Evolutionary conservation across 2,888 invertebrate genomes (phyloP).

Genomic region (Drosophila flavopinicola): DNA sequence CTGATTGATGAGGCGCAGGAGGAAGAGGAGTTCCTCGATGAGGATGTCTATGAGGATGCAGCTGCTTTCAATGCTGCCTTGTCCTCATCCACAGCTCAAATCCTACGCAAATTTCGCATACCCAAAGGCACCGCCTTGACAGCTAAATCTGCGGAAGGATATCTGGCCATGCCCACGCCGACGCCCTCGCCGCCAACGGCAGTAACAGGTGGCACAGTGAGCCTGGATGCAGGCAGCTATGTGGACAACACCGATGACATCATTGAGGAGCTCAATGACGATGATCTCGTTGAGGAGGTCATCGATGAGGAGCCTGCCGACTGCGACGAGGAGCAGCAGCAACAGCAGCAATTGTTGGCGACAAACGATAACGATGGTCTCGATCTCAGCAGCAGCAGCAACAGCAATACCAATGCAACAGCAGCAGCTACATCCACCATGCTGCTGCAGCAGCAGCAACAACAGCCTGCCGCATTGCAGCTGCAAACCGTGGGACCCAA

Average conservation of each 20-base stretch:
- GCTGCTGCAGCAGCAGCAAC: slow-evolving; percentile 37
- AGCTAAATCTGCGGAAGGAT: slow-evolving; percentile 66
- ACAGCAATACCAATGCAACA: slow-evolving; percentile 21
- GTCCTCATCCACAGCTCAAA: slow-evolving; percentile 80
- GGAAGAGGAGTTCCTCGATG: slow-evolving; percentile 54
- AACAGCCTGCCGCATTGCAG: slow-evolving; percentile 63
- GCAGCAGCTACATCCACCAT: slow-evolving; percentile 34
- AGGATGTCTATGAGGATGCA: slow-evolving; percentile 66
- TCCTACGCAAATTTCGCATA: slow-evolving; percentile 82
- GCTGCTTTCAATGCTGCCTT: slow-evolving; percentile 36
- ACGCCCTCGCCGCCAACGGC: slow-evolving; percentile 66
- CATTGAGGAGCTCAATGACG: slow-evolving; percentile 71
- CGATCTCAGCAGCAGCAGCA: slow-evolving; percentile 45
- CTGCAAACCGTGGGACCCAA: slow-evolving; percentile 81
- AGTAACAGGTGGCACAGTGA: slow-evolving; percentile 22
- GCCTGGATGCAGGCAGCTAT: slow-evolving; percentile 42
- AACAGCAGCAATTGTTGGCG: slow-evolving; percentile 31
- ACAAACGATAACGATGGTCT: slow-evolving; percentile 40
- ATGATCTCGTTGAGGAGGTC: slow-evolving; percentile 76
- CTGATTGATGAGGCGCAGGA: slow-evolving; percentile 39
- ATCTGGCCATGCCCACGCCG: slow-evolving; percentile 68
- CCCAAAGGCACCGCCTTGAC: slow-evolving; percentile 82
- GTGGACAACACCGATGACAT: slow-evolving; percentile 63
- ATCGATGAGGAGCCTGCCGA: slow-evolving; percentile 66
- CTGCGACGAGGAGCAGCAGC: slow-evolving; percentile 54